A percentile compares a stretch with the other conserved stretches of the same genome.
phyloP scores from a whole-genome alignment of 2,113 vertebrate species.

The Egretta garzetta region DNA sequence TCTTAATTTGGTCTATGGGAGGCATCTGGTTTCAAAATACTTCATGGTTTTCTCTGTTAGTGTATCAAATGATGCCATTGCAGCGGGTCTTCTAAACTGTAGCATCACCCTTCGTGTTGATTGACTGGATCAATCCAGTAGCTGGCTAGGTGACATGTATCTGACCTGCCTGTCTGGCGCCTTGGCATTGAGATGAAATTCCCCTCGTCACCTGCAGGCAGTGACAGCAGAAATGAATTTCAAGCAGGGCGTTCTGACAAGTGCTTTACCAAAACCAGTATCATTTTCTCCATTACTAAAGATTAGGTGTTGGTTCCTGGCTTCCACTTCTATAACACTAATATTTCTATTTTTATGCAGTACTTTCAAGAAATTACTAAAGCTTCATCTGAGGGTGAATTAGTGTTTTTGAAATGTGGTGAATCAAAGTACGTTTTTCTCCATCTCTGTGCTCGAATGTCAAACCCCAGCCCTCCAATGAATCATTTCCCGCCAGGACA shows the following conservation, averaged over 20 bases:
- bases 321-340: accelerated
- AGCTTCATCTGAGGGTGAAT: background rate
- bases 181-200: background rate
- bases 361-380: background rate
- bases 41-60: background rate
- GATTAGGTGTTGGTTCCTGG: background rate
- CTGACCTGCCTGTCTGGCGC: background rate
- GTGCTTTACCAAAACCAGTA: background rate
- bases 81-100: background rate
- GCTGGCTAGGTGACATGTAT: accelerated
- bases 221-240: background rate
- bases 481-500: background rate
- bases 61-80: background rate
- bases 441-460: background rate
- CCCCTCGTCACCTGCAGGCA: background rate
- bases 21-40: background rate
- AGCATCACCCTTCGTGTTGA: background rate
- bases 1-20: background rate
- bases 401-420: background rate
- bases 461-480: background rate
- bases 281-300: background rate
- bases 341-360: background rate
- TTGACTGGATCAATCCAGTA: background rate
- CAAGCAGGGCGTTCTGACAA: background rate
- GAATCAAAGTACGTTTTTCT: background rate